Conservation (phyloP, 2,797 vertebrate genomes). For the Peromyscus eremicus region DNA sequence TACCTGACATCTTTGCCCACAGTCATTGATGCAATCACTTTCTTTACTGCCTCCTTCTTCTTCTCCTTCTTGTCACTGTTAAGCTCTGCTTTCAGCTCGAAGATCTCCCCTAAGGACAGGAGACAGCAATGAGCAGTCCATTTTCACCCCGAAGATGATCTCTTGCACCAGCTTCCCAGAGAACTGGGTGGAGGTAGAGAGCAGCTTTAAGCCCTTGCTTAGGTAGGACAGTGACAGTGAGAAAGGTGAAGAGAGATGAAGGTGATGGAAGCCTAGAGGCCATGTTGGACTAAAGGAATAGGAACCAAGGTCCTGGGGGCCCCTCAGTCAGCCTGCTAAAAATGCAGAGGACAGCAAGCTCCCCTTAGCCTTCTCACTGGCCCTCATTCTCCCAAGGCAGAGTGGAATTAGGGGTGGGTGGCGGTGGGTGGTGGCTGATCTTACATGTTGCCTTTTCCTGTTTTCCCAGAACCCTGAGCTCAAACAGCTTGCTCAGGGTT, state of each 20-base stretch:
- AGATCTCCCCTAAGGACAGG: constrained; percentile 94
- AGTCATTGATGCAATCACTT: constrained; percentile 99
- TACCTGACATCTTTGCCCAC: constrained; percentile 99
- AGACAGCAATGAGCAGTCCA: constrained; percentile 4
- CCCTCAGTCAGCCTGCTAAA: background rate
- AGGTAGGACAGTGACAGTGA: background rate
- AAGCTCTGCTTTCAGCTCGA: constrained; percentile 98
- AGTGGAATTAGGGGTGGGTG: background rate
- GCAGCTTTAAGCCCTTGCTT: background rate
- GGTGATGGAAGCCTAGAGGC: background rate
- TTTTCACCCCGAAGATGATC: background rate
- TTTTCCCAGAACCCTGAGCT: constrained; percentile 61
- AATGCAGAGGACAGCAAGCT: background rate
- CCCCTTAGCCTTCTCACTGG: background rate
- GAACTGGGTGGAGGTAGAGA: background rate
- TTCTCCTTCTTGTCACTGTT: constrained; percentile 99
- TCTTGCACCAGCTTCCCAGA: background rate
- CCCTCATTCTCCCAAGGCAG: background rate
- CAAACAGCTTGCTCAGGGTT: constrained; percentile 68
- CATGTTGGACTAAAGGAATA: background rate
- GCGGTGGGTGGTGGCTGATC: background rate
- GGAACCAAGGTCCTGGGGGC: background rate
- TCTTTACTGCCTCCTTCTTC: constrained; percentile 99
- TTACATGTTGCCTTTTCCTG: constrained; percentile 41
- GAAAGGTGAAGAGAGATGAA: background rate